Percentiles rank a stretch among this genome's conserved stretches.
These are phyloP conservation scores for Perca schrenkii DNA, from an alignment of 2,113 vertebrate species.

Conservation along the genomic window DNA sequence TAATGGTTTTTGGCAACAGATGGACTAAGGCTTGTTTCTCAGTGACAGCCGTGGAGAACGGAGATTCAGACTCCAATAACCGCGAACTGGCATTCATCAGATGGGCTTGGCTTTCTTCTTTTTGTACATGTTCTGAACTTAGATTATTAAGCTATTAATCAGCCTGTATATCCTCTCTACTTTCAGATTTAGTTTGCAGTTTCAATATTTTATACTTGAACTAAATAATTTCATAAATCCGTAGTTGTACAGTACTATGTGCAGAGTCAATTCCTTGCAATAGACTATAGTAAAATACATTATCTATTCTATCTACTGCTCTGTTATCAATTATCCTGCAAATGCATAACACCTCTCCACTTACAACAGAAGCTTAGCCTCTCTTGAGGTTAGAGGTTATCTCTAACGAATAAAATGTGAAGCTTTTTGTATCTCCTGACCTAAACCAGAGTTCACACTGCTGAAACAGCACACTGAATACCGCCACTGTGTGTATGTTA, in stretches of 20 bases:
- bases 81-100: conserved; percentile 30
- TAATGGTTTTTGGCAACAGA: conserved; percentile 65
- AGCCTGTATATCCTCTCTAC: conserved; percentile 47
- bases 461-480: conserved; percentile 45
- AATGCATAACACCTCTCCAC: conserved; percentile 39
- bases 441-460: conserved; percentile 31
- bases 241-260: not conserved
- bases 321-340: not conserved
- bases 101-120: conserved; percentile 32
- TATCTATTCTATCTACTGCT: not conserved
- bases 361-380: not conserved
- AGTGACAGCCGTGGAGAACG: conserved; percentile 3
- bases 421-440: conserved; percentile 31
- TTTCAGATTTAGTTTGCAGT: conserved; percentile 36
- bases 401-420: conserved; percentile 1
- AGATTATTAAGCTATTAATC: conserved; percentile 57
- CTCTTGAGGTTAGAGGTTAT: conserved; percentile 45
- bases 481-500: conserved; percentile 71
- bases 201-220: conserved; percentile 31
- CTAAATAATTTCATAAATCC: too few species aligned
- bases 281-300: not conserved
- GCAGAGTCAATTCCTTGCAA: not conserved
- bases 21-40: conserved; percentile 42
- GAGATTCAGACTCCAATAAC: conserved; percentile 23
- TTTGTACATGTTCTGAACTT: conserved; percentile 16